Percentiles rank a stretch among this genome's conserved stretches.
Conservation (phyloP, 2,113 vertebrate species). For the Forbesichthys papilliferus region DNA sequence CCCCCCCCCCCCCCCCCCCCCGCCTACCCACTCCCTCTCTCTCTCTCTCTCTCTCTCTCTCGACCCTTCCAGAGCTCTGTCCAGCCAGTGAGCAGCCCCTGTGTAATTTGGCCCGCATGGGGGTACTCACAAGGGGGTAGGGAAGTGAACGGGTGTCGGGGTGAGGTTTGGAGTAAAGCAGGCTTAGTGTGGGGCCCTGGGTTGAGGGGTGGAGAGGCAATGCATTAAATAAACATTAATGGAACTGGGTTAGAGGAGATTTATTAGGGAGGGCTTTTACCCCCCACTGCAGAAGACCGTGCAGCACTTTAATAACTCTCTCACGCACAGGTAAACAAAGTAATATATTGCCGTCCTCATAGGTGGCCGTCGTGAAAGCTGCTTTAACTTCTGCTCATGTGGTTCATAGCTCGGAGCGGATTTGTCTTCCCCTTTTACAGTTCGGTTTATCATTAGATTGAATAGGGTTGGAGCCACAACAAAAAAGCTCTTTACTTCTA, state of each 20-base stretch:
- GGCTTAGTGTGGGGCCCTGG: conserved; percentile 67
- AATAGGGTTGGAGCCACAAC: conserved; percentile 13
- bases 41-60: conserved; percentile 17
- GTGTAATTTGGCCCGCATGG: conserved; percentile 68
- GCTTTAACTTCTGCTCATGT: conserved; percentile 43
- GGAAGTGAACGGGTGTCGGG: conserved; percentile 54
- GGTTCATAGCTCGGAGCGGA: conserved; percentile 14
- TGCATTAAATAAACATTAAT: conserved; percentile 83
- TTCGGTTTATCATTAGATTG: conserved; percentile 31
- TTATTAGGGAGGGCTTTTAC: conserved; percentile 77
- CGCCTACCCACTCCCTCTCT: too few relatives aligned
- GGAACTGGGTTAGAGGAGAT: conserved; percentile 81
- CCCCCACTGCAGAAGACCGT: conserved; percentile 65
- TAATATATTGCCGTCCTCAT: conserved; percentile 68
- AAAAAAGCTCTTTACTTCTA: conserved; percentile 26
- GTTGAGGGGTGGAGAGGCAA: conserved; percentile 53
- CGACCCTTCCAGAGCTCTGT: conserved; percentile 16
- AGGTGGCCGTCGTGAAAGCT: conserved; percentile 57
- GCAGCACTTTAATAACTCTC: conserved; percentile 77
- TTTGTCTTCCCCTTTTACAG: conserved; percentile 16
- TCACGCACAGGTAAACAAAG: conserved; percentile 78
- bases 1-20: background rate
- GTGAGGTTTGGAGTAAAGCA: conserved; percentile 64
- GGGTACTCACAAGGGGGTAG: conserved; percentile 57
- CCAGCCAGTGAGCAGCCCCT: conserved; percentile 62